Base-by-base conservation (phyloP, 2,888 invertebrate species). In the Drosophila ustulata region DNA sequence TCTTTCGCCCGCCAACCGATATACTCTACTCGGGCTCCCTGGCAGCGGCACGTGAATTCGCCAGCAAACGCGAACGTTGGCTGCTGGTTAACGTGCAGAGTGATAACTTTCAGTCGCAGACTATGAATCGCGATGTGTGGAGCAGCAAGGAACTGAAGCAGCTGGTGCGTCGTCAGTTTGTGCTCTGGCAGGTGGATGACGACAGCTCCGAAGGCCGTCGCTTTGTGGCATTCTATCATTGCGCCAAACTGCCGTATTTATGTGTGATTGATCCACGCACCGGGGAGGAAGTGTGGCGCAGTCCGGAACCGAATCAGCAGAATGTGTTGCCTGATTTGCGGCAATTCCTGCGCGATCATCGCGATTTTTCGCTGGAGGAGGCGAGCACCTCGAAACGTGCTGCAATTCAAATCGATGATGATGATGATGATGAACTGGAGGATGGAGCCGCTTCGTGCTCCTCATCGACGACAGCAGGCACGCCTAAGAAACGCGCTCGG, bases 71-170 rank as follows among this genome's bases (percentile, higher is more conserved):
- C 13, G 94, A 94, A 78, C 93, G 94, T 63, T 96, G 96, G 96
- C 88, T 96, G 26, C 92, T 96, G 78, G 95, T 96, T 0, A 96
- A 96, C 89, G 93, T 96, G 7, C 96, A 96, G 89, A 94, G 95
- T 90, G 93, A 94, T 26, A 93, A 94, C 78, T 96, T 96, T 89
- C 92, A 94, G 25, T 96, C 95, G 75, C 95, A 96, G 91, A 93
- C 94, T 8, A 92, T 96, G 50, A 95, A 96, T 91, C 93, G 95
- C 47, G 96, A 96, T 88, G 94, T 96, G 1, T 96, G 96, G 96
- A 94, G 95, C 11, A 94, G 94, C 76, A 90, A 91, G 46, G 93
- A 94, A 62, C 93, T 96, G 5, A 94, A 94, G 69, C 93, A 93
- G 61, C 91, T 96, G 63, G 92, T 96, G 25, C 93, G 93, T 50